Conservation (phyloP, 2,113 vertebrate species). For the Tachysurus vachellii region DNA sequence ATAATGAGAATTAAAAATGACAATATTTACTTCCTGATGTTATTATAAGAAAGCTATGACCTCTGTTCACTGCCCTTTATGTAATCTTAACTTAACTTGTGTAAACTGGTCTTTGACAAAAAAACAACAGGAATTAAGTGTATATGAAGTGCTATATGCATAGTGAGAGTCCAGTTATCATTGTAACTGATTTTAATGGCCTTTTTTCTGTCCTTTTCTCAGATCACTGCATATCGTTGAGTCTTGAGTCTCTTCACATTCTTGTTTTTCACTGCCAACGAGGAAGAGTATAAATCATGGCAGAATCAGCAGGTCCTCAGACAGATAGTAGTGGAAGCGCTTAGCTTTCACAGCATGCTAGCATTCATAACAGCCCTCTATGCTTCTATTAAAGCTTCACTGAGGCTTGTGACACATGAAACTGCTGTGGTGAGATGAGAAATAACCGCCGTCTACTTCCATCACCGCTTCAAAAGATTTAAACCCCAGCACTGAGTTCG, state of each 20-base stretch:
- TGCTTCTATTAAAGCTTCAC: slow-evolving; percentile 75
- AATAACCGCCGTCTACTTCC: slow-evolving; percentile 80
- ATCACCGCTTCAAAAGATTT: slow-evolving; percentile 77
- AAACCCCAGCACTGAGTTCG: slow-evolving; percentile 48
- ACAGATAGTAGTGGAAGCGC: slow-evolving; percentile 29
- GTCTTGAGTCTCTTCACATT: not conserved
- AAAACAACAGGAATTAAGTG: not conserved
- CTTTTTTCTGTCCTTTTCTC: not conserved
- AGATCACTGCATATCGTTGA: not conserved
- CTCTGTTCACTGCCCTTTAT: not conserved
- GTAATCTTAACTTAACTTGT: not conserved
- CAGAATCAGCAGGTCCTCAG: slow-evolving; percentile 74
- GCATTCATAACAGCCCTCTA: slow-evolving; percentile 75
- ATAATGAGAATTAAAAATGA: not conserved
- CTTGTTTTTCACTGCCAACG: slow-evolving; percentile 21
- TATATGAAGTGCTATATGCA: not conserved
- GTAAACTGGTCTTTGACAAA: not conserved
- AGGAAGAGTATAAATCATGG: slow-evolving; percentile 74
- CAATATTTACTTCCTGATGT: too few relatives aligned
- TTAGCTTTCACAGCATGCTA: slow-evolving; percentile 67
- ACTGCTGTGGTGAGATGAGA: slow-evolving; percentile 76
- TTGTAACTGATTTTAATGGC: not conserved
- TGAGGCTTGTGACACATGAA: slow-evolving; percentile 85
- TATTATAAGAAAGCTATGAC: too few relatives aligned
- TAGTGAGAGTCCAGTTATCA: not conserved